Percentiles rank a stretch among this genome's conserved stretches.
Conservation (phyloP, 2,113 vertebrate species). For the Lepus timidus region DNA sequence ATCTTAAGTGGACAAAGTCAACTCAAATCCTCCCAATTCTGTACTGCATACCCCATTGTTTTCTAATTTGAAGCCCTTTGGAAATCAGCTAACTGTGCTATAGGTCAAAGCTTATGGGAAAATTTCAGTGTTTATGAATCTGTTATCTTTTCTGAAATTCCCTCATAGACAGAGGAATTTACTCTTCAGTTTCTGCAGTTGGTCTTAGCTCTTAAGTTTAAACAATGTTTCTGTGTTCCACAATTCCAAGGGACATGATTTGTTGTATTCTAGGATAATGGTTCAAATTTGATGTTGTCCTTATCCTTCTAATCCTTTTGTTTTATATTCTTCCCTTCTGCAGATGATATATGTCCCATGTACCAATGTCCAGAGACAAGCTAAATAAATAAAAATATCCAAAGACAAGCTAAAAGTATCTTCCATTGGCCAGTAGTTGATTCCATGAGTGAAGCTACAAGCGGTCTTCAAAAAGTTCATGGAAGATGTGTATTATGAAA, state of each 20-base stretch:
- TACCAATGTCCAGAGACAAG: slow-evolving; percentile 13
- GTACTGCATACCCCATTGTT: not conserved
- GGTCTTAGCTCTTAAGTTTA: slow-evolving; percentile 7
- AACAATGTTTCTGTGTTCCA: not conserved
- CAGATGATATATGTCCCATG: not conserved
- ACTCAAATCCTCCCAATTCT: not conserved
- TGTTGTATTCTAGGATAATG: not conserved
- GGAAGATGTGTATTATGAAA: too few relatives aligned
- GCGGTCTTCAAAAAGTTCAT: not conserved
- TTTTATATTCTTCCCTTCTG: not conserved
- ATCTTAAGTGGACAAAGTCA: not conserved
- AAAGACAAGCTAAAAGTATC: slow-evolving; percentile 40
- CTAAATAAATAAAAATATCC: not conserved
- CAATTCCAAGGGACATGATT: not conserved
- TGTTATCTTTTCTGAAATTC: slow-evolving; percentile 33
- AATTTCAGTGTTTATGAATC: not conserved
- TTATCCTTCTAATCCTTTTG: slow-evolving; percentile 28
- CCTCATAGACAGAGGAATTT: slow-evolving; percentile 2
- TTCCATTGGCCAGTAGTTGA: not conserved
- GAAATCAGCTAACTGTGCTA: not conserved
- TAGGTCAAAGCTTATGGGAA: not conserved
- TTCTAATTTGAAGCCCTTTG: slow-evolving; percentile 38
- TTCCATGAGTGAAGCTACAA: slow-evolving; percentile 26
- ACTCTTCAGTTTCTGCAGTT: slow-evolving; percentile 16
- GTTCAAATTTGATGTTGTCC: not conserved